phyloP scores from a whole-genome alignment of 2,797 vertebrate genomes.

The Micropoecilia bifurca region DNA sequence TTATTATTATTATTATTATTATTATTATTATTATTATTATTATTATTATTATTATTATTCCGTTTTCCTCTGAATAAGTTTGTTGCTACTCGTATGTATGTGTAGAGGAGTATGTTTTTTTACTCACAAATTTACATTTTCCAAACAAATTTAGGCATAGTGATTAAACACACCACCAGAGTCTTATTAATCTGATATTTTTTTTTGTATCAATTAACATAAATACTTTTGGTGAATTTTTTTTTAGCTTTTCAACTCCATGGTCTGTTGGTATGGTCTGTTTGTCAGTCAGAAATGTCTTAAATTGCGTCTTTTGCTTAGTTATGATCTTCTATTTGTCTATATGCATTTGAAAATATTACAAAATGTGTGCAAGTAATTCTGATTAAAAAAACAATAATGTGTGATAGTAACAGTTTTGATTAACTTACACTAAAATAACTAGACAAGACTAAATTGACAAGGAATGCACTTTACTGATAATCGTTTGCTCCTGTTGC shows the following conservation, averaged over 20 bases:
- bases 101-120: no score
- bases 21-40: no score
- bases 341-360: not conserved
- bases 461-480: not conserved
- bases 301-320: not conserved
- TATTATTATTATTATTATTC: no score
- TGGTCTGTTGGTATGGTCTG: no score
- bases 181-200: no score
- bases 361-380: no score
- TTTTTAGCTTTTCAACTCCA: slow-evolving; percentile 39
- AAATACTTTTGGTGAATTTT: slow-evolving; percentile 50
- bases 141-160: no score
- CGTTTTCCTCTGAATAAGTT: no score
- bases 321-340: not conserved
- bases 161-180: no score
- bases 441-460: not conserved
- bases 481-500: not conserved
- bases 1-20: no score
- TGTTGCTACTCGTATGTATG: no score
- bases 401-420: not conserved
- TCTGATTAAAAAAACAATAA: not conserved
- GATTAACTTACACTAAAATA: not conserved
- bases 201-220: not conserved
- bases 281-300: not conserved
- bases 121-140: no score